These are phyloP conservation scores for Micropoecilia bifurca DNA, from an alignment of 2,797 vertebrate genomes.

Conservation along the genomic window DNA sequence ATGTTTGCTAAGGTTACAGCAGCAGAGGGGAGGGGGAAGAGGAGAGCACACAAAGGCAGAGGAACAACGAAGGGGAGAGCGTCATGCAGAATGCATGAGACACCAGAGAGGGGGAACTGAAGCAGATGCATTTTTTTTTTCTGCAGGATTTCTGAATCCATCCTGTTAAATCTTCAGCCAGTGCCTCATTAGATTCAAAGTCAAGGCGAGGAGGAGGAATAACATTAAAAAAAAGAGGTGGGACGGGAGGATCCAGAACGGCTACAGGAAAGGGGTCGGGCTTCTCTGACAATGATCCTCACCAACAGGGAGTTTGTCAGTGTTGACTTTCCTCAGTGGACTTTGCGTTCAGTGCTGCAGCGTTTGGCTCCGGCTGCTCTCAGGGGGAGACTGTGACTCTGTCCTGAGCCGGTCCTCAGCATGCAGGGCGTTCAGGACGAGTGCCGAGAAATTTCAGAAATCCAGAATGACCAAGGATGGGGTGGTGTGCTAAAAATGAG, in stretches of 20 bases:
- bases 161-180: conserved; percentile 14
- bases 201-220: conserved; percentile 15
- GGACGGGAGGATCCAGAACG: conserved; percentile 23
- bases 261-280: conserved; percentile 44
- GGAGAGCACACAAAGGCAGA: conserved; percentile 35
- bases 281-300: conserved; percentile 32
- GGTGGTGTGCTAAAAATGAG: conserved; percentile 5
- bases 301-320: conserved; percentile 36
- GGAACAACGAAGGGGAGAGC: conserved; percentile 11
- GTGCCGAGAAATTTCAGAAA: conserved; percentile 37
- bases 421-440: conserved; percentile 57
- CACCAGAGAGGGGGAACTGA: conserved; percentile 38
- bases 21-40: conserved; percentile 17
- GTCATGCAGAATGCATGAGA: conserved; percentile 65
- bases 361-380: neutral
- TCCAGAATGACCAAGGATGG: conserved; percentile 1
- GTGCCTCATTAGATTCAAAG: conserved; percentile 27
- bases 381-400: conserved; percentile 4
- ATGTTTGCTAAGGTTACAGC: conserved; percentile 62
- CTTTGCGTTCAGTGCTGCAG: conserved; percentile 22
- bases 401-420: conserved; percentile 7
- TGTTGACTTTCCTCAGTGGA: conserved; percentile 44
- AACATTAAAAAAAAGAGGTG: conserved; percentile 40
- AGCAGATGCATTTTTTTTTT: conserved; percentile 1
- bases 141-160: conserved; percentile 23